These are phyloP conservation scores for Nautilus pompilius DNA, from an alignment of 1,140 invertebrate genomes.

Conservation along the genomic window DNA sequence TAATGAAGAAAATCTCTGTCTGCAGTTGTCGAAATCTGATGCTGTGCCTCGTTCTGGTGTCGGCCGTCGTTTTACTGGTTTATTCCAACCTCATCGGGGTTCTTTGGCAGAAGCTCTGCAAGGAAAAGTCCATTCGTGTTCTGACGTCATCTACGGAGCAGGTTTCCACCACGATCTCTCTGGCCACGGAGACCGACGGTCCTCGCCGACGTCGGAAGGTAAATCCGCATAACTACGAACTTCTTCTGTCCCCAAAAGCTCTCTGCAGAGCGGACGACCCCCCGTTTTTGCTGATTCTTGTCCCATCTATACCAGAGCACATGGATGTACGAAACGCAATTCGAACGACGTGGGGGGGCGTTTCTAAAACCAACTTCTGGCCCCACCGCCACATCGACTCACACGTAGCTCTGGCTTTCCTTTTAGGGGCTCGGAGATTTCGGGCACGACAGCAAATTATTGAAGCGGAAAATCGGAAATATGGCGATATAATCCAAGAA, in stretches of 20 bases:
- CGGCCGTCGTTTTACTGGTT: too few species aligned
- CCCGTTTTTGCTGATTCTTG: neutral
- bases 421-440: neutral
- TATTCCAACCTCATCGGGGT: too few species aligned
- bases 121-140: too few species aligned
- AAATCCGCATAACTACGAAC: neutral
- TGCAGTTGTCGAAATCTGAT: too few species aligned
- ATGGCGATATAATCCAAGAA: constrained; percentile 28
- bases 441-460: neutral
- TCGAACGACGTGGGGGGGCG: neutral
- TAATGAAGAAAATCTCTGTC: too few species aligned
- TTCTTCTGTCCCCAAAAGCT: neutral
- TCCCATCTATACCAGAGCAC: neutral
- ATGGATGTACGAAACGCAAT: constrained; percentile 1
- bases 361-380: neutral
- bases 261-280: neutral
- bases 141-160: too few species aligned
- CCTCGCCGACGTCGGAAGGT: too few species aligned
- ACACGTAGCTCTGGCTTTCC: neutral
- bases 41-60: too few species aligned
- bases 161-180: too few species aligned
- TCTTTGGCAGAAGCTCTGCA: too few species aligned
- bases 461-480: constrained; percentile 12
- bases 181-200: too few species aligned
- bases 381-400: neutral